Evolutionary conservation across 2,797 vertebrate species (phyloP), one percentile per base, ranked within the genome.

Genomic region (Phrynocephalus vlangalii): DNA sequence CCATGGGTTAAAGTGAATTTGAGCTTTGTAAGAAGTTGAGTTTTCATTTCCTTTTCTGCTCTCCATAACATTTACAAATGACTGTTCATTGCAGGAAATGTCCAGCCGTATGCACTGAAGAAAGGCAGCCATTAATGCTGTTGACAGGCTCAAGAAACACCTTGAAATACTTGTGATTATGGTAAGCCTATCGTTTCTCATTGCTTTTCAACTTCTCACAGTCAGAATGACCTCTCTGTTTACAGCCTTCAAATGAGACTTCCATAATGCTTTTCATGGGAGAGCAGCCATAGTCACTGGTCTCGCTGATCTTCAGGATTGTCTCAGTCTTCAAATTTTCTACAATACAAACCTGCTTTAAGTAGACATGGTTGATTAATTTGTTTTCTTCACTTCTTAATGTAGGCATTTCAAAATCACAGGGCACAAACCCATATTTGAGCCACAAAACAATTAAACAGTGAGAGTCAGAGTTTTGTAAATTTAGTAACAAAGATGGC

Each of bases 11-110:
- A 86, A 80, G 24, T n/a, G 68, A 80, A 80, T 73, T 81, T 66
- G 70, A 78, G 81, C 79, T 52, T 66, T 56, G 44, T 82, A 81
- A n/a, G 77, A 87, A 77, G 68, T 76, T 30, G 52, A 87, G 75
- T 44, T 50, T 83, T 82, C n/a, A 78, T 87, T 89, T 81, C 70
- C 50, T 56, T 70, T 68, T 66, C 60, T 33, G 22, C 11, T 56
- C 44, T 10, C 71, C 26, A 30, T 76, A 87, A 76, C 66, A 16
- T 84, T 88, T 84, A 72, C 82, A 79, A 87, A 80, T 76, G 68
- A 75, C 44, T 81, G 75, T 56, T 87, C 77, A 87, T 87, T 84
- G 48, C 82, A 80, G 76, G 82, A 90, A 87, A 68, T 84, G 56
- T 70, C 82, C 82, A 81, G 26, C 63, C n/a, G 56, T 66, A 85